Percentiles rank a stretch among this genome's conserved stretches.
Evolutionary conservation across 92 coral and sea anemone genomes (phyloP).

Genomic region (Virgularia gustaviana): DNA sequence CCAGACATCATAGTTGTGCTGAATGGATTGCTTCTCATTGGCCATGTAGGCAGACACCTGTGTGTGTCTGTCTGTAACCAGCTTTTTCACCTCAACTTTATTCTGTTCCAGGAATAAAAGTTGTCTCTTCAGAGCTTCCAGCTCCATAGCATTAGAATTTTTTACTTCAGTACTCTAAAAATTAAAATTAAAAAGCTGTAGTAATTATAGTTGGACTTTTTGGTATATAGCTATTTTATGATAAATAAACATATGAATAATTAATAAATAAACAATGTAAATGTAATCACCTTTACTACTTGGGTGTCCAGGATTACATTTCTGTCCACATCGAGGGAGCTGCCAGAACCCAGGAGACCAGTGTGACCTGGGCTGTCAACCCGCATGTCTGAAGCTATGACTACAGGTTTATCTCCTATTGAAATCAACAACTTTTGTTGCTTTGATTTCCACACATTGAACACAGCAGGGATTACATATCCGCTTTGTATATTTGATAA

Average conservation of each 20-base stretch:
- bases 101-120: constrained; percentile 24
- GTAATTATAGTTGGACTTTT: background rate
- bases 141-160: constrained; percentile 46
- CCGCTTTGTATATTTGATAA: constrained; percentile 32
- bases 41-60: constrained; percentile 39
- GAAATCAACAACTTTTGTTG: constrained; percentile 13
- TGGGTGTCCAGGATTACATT: constrained; percentile 47
- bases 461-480: constrained; percentile 40
- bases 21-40: constrained; percentile 19
- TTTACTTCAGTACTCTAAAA: constrained; percentile 48
- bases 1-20: constrained; percentile 45
- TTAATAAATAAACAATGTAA: background rate
- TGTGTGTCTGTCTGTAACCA: constrained; percentile 48
- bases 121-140: constrained; percentile 47
- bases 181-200: background rate
- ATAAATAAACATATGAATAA: background rate
- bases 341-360: constrained; percentile 39
- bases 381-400: constrained; percentile 48
- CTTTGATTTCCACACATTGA: constrained; percentile 33
- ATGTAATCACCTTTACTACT: constrained; percentile 48
- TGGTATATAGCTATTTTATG: background rate
- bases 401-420: constrained; percentile 24
- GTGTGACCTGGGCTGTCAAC: constrained; percentile 60
- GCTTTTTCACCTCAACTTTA: constrained; percentile 24
- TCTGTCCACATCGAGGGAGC: constrained; percentile 37